These are phyloP conservation scores for Polyommatus icarus DNA, from an alignment of 2,888 invertebrate genomes.

Conservation along the genomic window DNA sequence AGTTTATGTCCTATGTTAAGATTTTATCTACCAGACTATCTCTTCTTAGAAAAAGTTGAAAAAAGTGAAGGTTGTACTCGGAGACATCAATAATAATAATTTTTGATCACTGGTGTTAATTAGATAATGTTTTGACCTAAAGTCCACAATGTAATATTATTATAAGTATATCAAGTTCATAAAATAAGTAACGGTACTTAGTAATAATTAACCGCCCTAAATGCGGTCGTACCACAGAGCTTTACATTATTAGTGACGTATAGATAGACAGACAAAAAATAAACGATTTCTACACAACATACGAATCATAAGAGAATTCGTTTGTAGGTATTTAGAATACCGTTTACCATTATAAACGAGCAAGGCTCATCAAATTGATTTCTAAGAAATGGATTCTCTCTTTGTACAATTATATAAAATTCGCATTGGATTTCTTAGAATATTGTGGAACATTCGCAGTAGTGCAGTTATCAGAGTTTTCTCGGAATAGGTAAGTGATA, in stretches of 20 bases:
- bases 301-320: not conserved
- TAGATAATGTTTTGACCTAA: too few relatives aligned
- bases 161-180: too few relatives aligned
- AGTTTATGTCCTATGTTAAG: too few relatives aligned
- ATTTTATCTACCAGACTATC: too few relatives aligned
- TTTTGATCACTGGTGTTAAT: too few relatives aligned
- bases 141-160: too few relatives aligned
- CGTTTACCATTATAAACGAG: constrained; percentile 5
- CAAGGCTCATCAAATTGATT: constrained; percentile 12
- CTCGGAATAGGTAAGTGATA: not conserved
- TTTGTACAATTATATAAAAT: not conserved
- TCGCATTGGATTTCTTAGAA: not conserved
- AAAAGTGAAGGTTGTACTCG: too few relatives aligned
- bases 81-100: too few relatives aligned
- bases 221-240: not conserved
- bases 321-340: not conserved
- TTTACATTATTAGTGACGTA: not conserved
- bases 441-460: not conserved
- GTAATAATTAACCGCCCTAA: not conserved
- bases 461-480: not conserved
- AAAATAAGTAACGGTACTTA: too few relatives aligned
- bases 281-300: not conserved
- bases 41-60: too few relatives aligned
- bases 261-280: not conserved
- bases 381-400: not conserved